A percentile compares a stretch with the other conserved stretches of the same genome.
These are phyloP conservation scores for Rhagium mordax DNA, from an alignment of 2,888 invertebrate genomes.

Conservation along the genomic window DNA sequence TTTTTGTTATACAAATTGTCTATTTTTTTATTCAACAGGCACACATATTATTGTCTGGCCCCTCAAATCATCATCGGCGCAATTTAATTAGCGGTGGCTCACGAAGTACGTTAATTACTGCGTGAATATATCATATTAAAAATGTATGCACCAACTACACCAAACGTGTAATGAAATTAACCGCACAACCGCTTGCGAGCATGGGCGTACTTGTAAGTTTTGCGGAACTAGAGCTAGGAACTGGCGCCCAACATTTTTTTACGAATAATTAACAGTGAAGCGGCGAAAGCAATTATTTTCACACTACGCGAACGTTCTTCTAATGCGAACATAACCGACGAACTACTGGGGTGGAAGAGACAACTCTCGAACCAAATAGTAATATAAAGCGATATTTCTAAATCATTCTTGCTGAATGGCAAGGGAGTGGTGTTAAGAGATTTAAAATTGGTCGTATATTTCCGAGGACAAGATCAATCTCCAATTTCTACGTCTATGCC, in stretches of 20 bases:
- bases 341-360: no score
- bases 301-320: no score
- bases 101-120: constrained; percentile 4
- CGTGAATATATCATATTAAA: constrained; percentile 19
- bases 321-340: no score
- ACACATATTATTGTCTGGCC: not conserved
- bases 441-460: not conserved
- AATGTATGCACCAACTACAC: constrained; percentile 7
- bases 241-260: no score
- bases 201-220: not conserved
- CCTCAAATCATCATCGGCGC: not conserved
- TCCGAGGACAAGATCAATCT: not conserved
- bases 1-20: no score
- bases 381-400: no score
- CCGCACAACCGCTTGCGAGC: not conserved
- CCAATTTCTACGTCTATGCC: not conserved
- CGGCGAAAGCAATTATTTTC: no score
- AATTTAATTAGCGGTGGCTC: constrained; percentile 2
- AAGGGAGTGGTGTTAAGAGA: not conserved
- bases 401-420: not conserved
- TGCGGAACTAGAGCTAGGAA: no score
- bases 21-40: not conserved
- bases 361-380: no score
- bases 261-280: no score
- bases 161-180: constrained; percentile 7